Percentiles rank a stretch among this genome's conserved stretches.
Conservation (phyloP, 1,140 invertebrate species). For the Coenobita brevimanus region DNA sequence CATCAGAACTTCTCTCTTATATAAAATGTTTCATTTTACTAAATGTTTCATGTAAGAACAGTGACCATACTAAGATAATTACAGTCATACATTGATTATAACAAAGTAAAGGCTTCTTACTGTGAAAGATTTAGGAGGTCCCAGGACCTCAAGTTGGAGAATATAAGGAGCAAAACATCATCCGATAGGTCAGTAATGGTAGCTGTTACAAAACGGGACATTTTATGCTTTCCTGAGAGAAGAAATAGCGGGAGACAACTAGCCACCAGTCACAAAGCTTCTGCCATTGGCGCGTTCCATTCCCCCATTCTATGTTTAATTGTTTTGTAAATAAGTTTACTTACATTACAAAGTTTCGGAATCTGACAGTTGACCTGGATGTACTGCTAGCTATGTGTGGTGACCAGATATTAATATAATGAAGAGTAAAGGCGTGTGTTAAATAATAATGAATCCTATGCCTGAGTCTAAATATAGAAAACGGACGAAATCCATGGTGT, state of each 20-base stretch:
- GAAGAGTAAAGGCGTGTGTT: too few species aligned
- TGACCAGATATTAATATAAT: too few species aligned
- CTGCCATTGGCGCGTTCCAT: not conserved
- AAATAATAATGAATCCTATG: not conserved
- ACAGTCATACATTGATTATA: too few species aligned
- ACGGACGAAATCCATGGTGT: constrained; percentile 14
- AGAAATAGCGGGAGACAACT: not conserved
- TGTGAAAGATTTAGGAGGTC: constrained; percentile 46
- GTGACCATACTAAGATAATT: too few species aligned
- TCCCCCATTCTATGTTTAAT: not conserved
- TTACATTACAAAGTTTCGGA: too few species aligned
- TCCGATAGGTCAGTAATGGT: constrained; percentile 59
- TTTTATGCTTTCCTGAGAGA: not conserved
- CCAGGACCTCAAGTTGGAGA: constrained; percentile 55
- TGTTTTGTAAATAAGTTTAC: too few species aligned
- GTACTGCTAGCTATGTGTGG: too few species aligned
- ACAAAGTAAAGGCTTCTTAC: constrained; percentile 35
- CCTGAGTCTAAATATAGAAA: not conserved
- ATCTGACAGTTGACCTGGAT: too few species aligned
- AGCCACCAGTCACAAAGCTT: not conserved
- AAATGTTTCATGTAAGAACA: too few species aligned
- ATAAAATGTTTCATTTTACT: too few species aligned
- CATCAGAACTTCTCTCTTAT: too few species aligned
- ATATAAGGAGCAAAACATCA: constrained; percentile 58
- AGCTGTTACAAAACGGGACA: constrained; percentile 34